Evolutionary conservation across 2,888 invertebrate species (phyloP).

Genomic region (Parochlus steinenii): DNA sequence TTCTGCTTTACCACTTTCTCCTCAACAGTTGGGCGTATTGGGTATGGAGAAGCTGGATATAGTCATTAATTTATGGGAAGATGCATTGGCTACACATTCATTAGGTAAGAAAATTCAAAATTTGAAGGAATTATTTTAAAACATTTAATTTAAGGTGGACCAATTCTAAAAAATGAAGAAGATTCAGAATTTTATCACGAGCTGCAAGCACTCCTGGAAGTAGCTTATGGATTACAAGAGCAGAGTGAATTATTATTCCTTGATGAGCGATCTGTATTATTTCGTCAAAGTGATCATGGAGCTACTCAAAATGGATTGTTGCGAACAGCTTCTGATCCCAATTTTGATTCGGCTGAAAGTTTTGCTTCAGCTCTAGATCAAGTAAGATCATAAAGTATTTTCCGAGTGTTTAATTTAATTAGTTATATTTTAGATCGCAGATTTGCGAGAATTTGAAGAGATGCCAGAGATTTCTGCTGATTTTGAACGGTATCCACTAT

Average conservation of each 20-base stretch:
- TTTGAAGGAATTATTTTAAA: too few relatives aligned
- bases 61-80: constrained; percentile 89
- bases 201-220: constrained; percentile 49
- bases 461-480: constrained; percentile 53
- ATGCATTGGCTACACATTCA: constrained; percentile 64
- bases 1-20: constrained; percentile 51
- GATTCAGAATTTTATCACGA: constrained; percentile 52
- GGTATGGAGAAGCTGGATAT: constrained; percentile 87
- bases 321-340: constrained; percentile 32
- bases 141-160: constrained; percentile 34
- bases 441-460: constrained; percentile 78
- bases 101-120: too few relatives aligned
- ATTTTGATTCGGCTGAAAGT: constrained; percentile 82
- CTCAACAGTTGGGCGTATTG: constrained; percentile 78
- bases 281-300: constrained; percentile 57
- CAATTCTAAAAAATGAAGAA: constrained; percentile 62
- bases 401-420: constrained; percentile 4
- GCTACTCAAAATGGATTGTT: constrained; percentile 25
- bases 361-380: constrained; percentile 92
- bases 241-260: constrained; percentile 76
- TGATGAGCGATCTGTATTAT: constrained; percentile 74
- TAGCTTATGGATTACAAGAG: constrained; percentile 71
- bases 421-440: constrained; percentile 47
- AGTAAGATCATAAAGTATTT: constrained; percentile 28
- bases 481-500: constrained; percentile 65